Percentiles rank a stretch among this genome's conserved stretches.
These are phyloP conservation scores for Delichon dasypus DNA, from an alignment of 2,797 vertebrate genomes.

Conservation along the genomic window DNA sequence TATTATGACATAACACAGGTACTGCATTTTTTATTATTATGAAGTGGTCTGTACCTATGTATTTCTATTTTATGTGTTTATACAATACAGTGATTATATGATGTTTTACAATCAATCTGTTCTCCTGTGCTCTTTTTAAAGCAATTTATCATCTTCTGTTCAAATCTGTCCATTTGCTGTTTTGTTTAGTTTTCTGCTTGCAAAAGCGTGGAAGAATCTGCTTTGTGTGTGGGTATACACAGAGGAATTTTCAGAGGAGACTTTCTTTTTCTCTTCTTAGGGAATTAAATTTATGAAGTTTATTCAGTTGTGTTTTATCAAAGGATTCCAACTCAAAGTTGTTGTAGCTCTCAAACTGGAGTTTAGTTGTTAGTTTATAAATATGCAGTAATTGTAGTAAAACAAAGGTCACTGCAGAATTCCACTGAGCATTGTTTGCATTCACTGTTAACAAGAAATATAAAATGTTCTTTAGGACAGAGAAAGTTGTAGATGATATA, in stretches of 20 bases:
- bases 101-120: background rate
- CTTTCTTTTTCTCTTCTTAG: conserved; percentile 45
- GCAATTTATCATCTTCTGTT: background rate
- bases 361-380: conserved; percentile 58
- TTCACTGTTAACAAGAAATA: conserved; percentile 64
- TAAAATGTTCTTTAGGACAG: conserved; percentile 46
- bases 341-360: conserved; percentile 53
- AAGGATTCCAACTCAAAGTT: conserved; percentile 63
- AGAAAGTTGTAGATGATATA: conserved; percentile 41
- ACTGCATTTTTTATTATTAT: background rate
- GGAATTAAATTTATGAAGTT: conserved; percentile 68
- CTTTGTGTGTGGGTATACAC: conserved; percentile 40
- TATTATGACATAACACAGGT: background rate
- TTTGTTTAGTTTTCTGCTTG: conserved; percentile 52
- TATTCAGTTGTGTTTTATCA: conserved; percentile 67
- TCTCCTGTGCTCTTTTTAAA: conserved; percentile 21
- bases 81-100: background rate
- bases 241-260: conserved; percentile 56
- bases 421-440: conserved; percentile 62
- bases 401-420: conserved; percentile 67
- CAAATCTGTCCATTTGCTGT: conserved; percentile 17
- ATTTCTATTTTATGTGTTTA: background rate
- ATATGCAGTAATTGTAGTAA: conserved; percentile 63
- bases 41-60: background rate
- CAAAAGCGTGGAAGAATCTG: conserved; percentile 17